Evolutionary conservation across 2,888 invertebrate species (phyloP).

Genomic region (Ptychoptera contaminata): DNA sequence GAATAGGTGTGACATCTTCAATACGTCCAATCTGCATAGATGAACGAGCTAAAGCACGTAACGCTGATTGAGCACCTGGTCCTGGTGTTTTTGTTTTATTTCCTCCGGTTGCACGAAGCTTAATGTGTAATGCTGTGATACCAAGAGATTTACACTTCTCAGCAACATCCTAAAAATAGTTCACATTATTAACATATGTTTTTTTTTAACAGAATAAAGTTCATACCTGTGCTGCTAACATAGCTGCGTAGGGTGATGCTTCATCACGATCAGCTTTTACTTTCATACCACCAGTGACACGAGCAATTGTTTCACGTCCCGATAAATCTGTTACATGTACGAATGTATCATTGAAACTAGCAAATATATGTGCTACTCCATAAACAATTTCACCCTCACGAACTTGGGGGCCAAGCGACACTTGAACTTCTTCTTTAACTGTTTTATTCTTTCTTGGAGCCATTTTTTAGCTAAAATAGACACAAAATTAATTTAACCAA

Average conservation of each 20-base stretch:
- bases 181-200: too few relatives aligned
- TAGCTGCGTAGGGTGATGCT: slow-evolving; percentile 99
- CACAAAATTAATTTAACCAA: background rate
- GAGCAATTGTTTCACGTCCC: slow-evolving; percentile 84
- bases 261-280: slow-evolving; percentile 99
- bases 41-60: slow-evolving; percentile 93
- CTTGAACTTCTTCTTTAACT: slow-evolving; percentile 92
- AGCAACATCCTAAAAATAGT: slow-evolving; percentile 71
- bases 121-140: slow-evolving; percentile 96
- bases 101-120: slow-evolving; percentile 95
- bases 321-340: slow-evolving; percentile 99
- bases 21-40: slow-evolving; percentile 99
- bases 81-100: slow-evolving; percentile 98
- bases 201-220: background rate
- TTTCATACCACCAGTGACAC: slow-evolving; percentile 98
- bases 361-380: slow-evolving; percentile 98
- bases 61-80: slow-evolving; percentile 95
- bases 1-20: slow-evolving; percentile 98
- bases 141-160: slow-evolving; percentile 95
- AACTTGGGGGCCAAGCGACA: slow-evolving; percentile 89
- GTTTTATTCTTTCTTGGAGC: slow-evolving; percentile 96
- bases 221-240: slow-evolving; percentile 97
- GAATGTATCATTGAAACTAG: slow-evolving; percentile 99
- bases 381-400: slow-evolving; percentile 96
- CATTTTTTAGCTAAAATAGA: slow-evolving; percentile 40